Conservation (phyloP, 2,797 vertebrate species). For the Natrix natrix region DNA sequence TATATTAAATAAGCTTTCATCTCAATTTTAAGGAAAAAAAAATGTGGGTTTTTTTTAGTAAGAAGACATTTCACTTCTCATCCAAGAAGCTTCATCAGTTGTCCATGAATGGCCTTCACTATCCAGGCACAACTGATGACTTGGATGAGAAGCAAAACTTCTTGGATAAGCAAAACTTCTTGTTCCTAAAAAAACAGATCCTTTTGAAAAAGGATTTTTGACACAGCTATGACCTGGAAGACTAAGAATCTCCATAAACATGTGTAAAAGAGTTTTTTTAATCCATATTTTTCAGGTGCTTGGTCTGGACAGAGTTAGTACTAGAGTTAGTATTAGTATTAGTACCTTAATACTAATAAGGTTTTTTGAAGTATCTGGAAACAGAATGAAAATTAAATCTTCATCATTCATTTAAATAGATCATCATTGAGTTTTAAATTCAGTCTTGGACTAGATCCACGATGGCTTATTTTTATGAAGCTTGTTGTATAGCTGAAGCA, state of each 20-base stretch:
- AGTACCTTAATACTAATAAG: not conserved
- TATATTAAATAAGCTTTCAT: not conserved
- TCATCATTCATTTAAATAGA: not conserved
- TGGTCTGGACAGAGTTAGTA: not conserved
- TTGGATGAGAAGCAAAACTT: not conserved
- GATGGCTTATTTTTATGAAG: not conserved
- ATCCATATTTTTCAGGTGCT: not conserved
- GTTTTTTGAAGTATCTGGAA: not conserved
- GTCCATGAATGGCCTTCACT: not conserved
- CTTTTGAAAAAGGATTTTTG: not conserved
- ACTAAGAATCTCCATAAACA: not conserved
- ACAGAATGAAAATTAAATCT: not conserved
- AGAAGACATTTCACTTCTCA: not conserved
- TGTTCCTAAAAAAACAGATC: not conserved
- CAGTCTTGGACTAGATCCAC: not conserved
- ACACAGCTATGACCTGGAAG: not conserved
- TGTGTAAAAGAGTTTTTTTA: not conserved
- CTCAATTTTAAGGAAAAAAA: not conserved
- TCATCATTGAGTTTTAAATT: not conserved
- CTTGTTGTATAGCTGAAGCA: not conserved
- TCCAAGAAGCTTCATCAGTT: not conserved
- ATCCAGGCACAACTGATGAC: not conserved
- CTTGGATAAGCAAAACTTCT: not conserved
- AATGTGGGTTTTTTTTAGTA: not conserved
- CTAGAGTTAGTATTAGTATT: too few species aligned